Evolutionary conservation across 2,113 vertebrate genomes (phyloP), one percentile per base, ranked within the genome.

Genomic region (Regulus satrapa): DNA sequence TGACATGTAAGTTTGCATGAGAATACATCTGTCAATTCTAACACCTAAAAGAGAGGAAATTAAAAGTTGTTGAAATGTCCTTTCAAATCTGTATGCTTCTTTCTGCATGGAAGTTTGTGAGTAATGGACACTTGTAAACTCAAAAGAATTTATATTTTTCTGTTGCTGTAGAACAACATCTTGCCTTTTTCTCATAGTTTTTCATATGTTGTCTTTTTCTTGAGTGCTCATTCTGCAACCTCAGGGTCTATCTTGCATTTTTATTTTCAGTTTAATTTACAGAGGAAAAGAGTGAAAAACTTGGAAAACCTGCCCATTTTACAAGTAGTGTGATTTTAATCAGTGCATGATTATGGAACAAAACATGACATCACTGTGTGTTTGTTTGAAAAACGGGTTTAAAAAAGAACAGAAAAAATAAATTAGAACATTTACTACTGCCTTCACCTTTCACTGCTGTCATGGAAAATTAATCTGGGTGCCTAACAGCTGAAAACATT

Each of bases 1-100:
- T 84, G 69, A 40, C 5, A 5, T 83, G 29, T 18, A 77, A 69
- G 28, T 67, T 38, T 88, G n/a, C 36, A 46, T 92, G 49, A 89
- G 61, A 93, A 79, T 76, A 40, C 7, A 45, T 94, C 54, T 92
- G n/a, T 95, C 72, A 85, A 49, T 66, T 88, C 45, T 63, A 68
- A 62, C 45, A 78, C 18, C 28, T 93, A 56, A 79, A 82, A 78
- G 24, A 64, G 48, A 72, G 90, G 85, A 96, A 95, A 95, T 97
- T 56, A 58, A 49, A 93, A 93, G 56, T 72, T 76, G 64, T 77
- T 94, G 89, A 93, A 91, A 85, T 3, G 1, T 81, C 8, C 18
- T 75, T 73, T 97, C 64, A 67, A 55, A 87, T 85, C 36, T 78
- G 10, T n/a, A 36, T 81, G 11, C 26, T 81, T 95, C 24, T 11